Evolutionary conservation across 2,113 vertebrate genomes (phyloP).

Genomic region (Narcine bancroftii): DNA sequence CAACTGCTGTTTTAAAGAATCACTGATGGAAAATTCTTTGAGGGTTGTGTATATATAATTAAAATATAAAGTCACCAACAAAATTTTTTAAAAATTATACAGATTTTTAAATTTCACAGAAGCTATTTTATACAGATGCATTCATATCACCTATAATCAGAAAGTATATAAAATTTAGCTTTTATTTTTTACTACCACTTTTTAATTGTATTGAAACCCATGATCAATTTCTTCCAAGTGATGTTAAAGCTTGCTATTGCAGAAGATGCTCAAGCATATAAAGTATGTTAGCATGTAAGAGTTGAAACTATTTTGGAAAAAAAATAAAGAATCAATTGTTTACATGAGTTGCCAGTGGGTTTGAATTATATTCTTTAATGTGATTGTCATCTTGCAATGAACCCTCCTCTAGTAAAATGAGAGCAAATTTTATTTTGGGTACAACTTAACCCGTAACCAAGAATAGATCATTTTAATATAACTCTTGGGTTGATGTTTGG

Average conservation of each 20-base stretch:
- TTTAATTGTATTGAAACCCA: slow-evolving; percentile 22
- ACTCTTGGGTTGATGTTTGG: background rate
- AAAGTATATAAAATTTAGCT: slow-evolving; percentile 20
- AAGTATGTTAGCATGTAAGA: slow-evolving; percentile 36
- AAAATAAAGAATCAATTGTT: slow-evolving; percentile 31
- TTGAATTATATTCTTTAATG: background rate
- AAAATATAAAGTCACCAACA: slow-evolving; percentile 19
- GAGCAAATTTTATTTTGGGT: background rate
- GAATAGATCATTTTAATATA: background rate
- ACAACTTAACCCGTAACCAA: background rate
- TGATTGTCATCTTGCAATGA: background rate
- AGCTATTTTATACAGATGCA: slow-evolving; percentile 33
- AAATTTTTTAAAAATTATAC: background rate
- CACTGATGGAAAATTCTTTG: slow-evolving; percentile 22
- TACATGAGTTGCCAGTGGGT: background rate
- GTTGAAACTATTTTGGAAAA: slow-evolving; percentile 15
- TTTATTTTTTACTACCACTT: slow-evolving; percentile 33
- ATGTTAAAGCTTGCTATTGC: slow-evolving; percentile 25
- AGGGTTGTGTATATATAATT: slow-evolving; percentile 33
- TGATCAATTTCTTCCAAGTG: slow-evolving; percentile 5
- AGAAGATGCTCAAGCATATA: background rate
- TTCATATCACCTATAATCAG: slow-evolving; percentile 22
- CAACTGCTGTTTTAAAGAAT: background rate
- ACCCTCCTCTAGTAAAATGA: background rate
- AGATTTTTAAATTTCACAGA: slow-evolving; percentile 19